A percentile compares a stretch with the other conserved stretches of the same genome.
phyloP scores from a whole-genome alignment of 2,888 invertebrate genomes.

The Trachelus iudaicus region DNA sequence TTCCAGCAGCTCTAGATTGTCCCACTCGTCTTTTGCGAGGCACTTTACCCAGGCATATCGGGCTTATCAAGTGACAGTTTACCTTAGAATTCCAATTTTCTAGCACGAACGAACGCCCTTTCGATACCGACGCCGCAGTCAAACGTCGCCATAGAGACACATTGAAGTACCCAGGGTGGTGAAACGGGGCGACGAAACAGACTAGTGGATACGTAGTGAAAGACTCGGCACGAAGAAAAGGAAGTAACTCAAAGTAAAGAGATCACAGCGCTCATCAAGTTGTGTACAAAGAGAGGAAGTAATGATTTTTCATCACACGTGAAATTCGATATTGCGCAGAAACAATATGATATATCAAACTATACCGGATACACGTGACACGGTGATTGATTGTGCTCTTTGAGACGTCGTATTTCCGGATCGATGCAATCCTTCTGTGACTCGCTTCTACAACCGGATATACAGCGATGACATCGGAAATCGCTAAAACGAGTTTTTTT shows the following conservation, averaged over 20 bases:
- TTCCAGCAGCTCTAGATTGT: neutral
- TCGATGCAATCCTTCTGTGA: neutral
- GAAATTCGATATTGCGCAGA: neutral
- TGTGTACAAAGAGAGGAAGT: neutral
- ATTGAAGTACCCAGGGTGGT: neutral
- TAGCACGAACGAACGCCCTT: neutral
- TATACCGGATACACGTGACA: neutral
- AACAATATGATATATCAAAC: neutral
- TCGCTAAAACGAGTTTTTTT: neutral
- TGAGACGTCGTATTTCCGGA: neutral
- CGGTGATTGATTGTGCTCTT: neutral
- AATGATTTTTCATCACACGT: neutral
- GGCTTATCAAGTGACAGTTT: neutral
- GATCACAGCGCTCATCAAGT: neutral
- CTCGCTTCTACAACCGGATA: neutral
- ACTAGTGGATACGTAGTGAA: neutral
- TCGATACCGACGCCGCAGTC: neutral
- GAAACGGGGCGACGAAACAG: neutral
- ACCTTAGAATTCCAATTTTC: constrained; percentile 1
- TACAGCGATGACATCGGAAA: neutral
- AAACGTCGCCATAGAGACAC: neutral
- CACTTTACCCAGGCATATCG: neutral
- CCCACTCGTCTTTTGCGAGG: neutral
- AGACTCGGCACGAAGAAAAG: neutral
- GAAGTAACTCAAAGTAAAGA: neutral